Evolutionary conservation across 2,113 vertebrate species (phyloP).

Genomic region (Murina feae): DNA sequence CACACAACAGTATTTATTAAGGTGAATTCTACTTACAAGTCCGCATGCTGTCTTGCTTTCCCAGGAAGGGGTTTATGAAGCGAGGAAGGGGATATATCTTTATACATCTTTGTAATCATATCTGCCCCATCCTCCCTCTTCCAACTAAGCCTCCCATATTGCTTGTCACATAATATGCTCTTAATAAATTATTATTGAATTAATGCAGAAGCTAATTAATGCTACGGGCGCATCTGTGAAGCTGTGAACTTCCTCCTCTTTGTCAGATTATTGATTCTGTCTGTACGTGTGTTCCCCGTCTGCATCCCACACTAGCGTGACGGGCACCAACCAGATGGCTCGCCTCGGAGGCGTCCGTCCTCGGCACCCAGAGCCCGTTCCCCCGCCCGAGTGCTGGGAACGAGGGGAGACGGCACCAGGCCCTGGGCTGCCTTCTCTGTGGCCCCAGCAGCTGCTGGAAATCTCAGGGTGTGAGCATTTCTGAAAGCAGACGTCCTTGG

Average conservation of each 20-base stretch:
- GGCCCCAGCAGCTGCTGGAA: neutral
- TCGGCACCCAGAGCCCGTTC: neutral
- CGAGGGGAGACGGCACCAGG: neutral
- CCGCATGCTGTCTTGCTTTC: neutral
- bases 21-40: neutral
- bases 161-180: neutral
- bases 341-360: neutral
- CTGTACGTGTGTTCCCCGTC: constrained; percentile 10
- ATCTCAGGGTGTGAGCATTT: neutral
- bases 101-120: neutral
- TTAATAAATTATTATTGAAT: constrained; percentile 42
- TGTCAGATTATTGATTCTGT: constrained; percentile 45
- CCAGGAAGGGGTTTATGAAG: neutral
- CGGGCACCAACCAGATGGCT: constrained; percentile 11
- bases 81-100: neutral
- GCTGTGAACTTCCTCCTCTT: constrained; percentile 41
- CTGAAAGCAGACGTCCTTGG: neutral
- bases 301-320: neutral
- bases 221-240: constrained; percentile 41
- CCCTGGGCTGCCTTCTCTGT: neutral
- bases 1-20: neutral
- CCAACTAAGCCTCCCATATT: neutral
- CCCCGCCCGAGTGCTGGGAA: neutral
- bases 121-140: neutral
- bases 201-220: constrained; percentile 52